Evolutionary conservation across 2,113 vertebrate genomes (phyloP).

Genomic region (Electrona antarctica): DNA sequence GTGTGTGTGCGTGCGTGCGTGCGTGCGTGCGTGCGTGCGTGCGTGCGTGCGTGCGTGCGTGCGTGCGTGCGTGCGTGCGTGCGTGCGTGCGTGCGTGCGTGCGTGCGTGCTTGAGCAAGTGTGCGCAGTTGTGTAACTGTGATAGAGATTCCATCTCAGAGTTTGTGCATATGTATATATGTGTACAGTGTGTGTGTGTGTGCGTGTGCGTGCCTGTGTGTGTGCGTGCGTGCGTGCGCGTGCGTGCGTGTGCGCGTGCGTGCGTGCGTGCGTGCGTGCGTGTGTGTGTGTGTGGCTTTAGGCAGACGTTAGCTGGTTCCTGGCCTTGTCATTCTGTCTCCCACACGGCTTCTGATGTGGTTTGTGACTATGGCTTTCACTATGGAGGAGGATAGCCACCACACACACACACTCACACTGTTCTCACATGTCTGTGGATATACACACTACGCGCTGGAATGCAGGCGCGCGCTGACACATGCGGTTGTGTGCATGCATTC

Average conservation of each 20-base stretch:
- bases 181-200: constrained; percentile 24
- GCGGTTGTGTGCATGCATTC: not conserved
- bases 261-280: not conserved
- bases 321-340: constrained; percentile 76
- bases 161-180: no score
- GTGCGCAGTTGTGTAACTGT: not conserved
- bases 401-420: constrained; percentile 74
- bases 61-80: not conserved
- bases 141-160: no score
- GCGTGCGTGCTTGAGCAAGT: not conserved
- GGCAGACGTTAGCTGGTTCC: constrained; percentile 69
- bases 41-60: constrained; percentile 54
- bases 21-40: no score
- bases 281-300: constrained; percentile 69
- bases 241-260: not conserved
- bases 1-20: not conserved
- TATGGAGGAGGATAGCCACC: constrained; percentile 59
- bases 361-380: constrained; percentile 71
- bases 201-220: constrained; percentile 21
- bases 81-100: not conserved
- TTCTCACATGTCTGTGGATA: constrained; percentile 78
- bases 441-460: constrained; percentile 69
- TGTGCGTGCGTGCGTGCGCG: constrained; percentile 19
- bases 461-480: constrained; percentile 70
- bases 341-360: constrained; percentile 72